phyloP scores from a whole-genome alignment of 2,888 invertebrate species.

The Drosophila mimetica region DNA sequence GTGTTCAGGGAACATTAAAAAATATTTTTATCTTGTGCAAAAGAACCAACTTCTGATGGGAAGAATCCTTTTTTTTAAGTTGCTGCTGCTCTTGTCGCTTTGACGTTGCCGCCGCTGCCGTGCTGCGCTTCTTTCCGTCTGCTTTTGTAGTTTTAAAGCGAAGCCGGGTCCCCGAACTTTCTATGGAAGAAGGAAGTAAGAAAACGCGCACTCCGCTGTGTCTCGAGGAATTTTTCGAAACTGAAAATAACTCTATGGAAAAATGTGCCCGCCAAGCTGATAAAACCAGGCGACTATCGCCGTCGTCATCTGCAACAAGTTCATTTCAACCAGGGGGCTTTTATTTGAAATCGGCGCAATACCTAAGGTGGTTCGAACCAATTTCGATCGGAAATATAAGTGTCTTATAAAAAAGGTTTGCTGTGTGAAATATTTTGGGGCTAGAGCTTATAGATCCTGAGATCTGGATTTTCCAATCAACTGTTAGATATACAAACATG shows the following conservation, averaged over 20 bases:
- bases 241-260: neutral
- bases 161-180: constrained; percentile 6
- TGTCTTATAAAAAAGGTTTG: too few species aligned
- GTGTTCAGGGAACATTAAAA: constrained; percentile 80
- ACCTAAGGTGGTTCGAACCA: neutral
- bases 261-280: constrained; percentile 1
- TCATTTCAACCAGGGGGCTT: neutral
- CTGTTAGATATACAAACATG: too few species aligned
- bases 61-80: constrained; percentile 65
- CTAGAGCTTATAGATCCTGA: too few species aligned
- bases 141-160: constrained; percentile 16
- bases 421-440: too few species aligned
- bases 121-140: constrained; percentile 16
- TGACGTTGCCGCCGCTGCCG: constrained; percentile 19
- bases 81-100: constrained; percentile 30
- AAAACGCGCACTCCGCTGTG: constrained; percentile 55
- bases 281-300: neutral
- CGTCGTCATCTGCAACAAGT: neutral
- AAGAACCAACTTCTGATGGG: constrained; percentile 55
- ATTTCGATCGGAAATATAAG: neutral
- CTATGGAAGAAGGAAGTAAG: constrained; percentile 34
- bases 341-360: too few species aligned
- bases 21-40: constrained; percentile 76
- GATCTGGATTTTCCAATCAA: too few species aligned
- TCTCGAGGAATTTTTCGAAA: neutral